Percentiles rank a stretch among this genome's conserved stretches.
Evolutionary conservation across 2,797 vertebrate species (phyloP).

Genomic region (Cichlasoma orientale): DNA sequence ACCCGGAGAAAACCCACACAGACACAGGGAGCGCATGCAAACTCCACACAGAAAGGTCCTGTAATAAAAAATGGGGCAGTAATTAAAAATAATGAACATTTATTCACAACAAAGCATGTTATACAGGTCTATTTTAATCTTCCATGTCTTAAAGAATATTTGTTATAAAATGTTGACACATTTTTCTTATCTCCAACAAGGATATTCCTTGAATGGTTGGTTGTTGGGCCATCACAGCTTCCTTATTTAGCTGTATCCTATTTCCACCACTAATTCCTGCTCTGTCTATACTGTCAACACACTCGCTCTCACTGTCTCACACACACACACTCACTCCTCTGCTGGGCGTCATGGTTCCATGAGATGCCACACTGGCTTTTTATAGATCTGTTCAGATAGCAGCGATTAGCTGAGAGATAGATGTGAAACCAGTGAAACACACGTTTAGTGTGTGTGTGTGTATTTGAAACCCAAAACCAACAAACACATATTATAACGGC

Average conservation of each 20-base stretch:
- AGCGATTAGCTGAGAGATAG: constrained; percentile 53
- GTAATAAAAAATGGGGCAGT: neutral
- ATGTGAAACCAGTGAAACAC: constrained; percentile 26
- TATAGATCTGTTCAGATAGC: constrained; percentile 62
- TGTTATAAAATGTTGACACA: neutral
- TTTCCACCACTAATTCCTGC: constrained; percentile 30
- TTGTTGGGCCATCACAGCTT: constrained; percentile 28
- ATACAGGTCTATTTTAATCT: neutral
- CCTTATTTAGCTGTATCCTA: constrained; percentile 42
- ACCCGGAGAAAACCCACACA: too few relatives aligned
- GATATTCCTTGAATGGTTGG: neutral
- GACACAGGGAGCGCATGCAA: too few relatives aligned
- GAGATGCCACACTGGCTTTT: constrained; percentile 51
- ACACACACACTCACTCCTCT: constrained; percentile 23
- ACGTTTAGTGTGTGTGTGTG: neutral
- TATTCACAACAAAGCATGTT: neutral
- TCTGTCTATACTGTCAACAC: constrained; percentile 25
- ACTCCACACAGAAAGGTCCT: too few relatives aligned
- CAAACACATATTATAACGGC: constrained; percentile 20
- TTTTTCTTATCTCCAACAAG: neutral
- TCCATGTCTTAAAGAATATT: neutral
- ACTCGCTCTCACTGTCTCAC: neutral
- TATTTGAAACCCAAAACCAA: constrained; percentile 13
- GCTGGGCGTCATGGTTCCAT: constrained; percentile 31
- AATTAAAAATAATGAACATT: neutral